Conservation (phyloP, 2,797 vertebrate genomes). For the Myotis pilosus region DNA sequence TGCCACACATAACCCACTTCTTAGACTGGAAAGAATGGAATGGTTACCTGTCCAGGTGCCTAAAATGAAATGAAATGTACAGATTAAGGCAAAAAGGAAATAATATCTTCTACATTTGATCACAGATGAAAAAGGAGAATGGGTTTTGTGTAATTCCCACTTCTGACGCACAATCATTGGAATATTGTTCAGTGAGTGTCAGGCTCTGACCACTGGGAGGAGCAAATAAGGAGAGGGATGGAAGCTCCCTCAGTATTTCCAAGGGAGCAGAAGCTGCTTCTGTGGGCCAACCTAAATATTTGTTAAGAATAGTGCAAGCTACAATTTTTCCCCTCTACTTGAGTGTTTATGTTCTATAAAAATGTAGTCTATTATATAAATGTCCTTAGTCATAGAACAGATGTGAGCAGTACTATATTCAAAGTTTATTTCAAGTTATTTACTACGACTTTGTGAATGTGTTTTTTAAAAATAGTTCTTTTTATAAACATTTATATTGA, state of each 20-base stretch:
- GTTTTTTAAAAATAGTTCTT: background rate
- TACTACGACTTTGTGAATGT: background rate
- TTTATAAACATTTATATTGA: background rate
- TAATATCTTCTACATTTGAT: slow-evolving; percentile 2
- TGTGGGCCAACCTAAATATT: background rate
- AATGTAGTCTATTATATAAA: background rate
- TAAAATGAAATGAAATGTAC: background rate
- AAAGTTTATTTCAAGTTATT: slow-evolving; percentile 18
- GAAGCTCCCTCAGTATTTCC: background rate
- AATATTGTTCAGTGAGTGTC: background rate
- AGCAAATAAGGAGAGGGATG: background rate
- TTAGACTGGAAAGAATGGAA: background rate
- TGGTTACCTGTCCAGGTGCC: background rate
- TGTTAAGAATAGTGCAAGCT: background rate
- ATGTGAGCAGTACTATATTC: background rate
- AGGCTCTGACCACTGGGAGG: background rate
- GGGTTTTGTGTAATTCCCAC: background rate
- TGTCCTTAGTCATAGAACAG: background rate
- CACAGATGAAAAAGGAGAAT: background rate
- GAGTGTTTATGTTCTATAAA: background rate
- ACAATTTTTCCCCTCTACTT: background rate
- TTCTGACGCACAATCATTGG: background rate
- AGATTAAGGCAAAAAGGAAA: background rate
- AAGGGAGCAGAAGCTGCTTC: background rate
- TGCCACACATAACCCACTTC: background rate